Evolutionary conservation across 2,797 vertebrate genomes (phyloP), one percentile per base, ranked within the genome.

Genomic region (Crypturellus tataupa): DNA sequence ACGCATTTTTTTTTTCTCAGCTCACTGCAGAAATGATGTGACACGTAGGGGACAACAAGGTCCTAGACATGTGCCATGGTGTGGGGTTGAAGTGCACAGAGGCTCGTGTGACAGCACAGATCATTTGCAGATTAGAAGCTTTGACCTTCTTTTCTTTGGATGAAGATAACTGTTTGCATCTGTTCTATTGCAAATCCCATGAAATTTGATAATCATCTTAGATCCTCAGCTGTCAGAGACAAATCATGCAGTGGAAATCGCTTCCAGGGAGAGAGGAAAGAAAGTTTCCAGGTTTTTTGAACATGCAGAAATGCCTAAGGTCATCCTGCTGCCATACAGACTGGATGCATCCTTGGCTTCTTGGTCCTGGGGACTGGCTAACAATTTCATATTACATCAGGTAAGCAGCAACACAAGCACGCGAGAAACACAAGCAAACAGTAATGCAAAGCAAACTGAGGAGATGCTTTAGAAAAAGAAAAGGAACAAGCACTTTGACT

Each of bases 61-160:
- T 75, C 7, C 19, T 40, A 59, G 33, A 46, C 0, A 2, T 4
- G 3, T 31, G 31, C 25, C 5, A 2, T 39, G 6, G 25, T 37
- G 55, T 47, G 53, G 11, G 6, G 2, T 12, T 68, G 7, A 68
- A 24, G n/a, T 25, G 31, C 20, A 33, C 44, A 47, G 33, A 67
- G n/a, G 5, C 15, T 31, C 24, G 6, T 60, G 35, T 60, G 21
- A 33, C 59, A 60, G 59, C 59, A 60, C 13, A 25, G 35, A 60
- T 21, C 23, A 37, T 35, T 60, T 37, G 23, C 58, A 23, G 17
- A 25, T 14, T 60, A 24, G 59, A 60, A 60, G 35, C 59, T 23
- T 60, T 60, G 15, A 24, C 42, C 42, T 47, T 31, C 44, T 59
- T 6, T 46, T 44, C 44, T 20, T 15, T n/a, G n/a, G 31, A 14